A percentile compares a stretch with the other conserved stretches of the same genome.
Evolutionary conservation across 1,140 invertebrate genomes (phyloP).

Genomic region (Drosophila trapezifrons): DNA sequence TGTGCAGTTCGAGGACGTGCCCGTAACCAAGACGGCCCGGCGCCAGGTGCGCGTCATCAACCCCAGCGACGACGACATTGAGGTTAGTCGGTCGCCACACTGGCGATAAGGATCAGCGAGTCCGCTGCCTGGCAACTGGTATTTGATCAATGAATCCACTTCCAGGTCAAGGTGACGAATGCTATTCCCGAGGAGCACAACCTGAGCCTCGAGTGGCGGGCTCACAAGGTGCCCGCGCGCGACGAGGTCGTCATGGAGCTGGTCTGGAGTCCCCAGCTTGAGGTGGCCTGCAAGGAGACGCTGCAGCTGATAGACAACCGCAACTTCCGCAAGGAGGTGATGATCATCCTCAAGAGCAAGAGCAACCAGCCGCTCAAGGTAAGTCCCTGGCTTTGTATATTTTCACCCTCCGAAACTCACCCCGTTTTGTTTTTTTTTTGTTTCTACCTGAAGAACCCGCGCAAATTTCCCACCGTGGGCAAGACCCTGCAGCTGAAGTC

Average conservation of each 20-base stretch:
- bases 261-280: constrained; percentile 86
- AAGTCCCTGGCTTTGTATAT: constrained; percentile 1
- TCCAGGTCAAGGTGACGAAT: constrained; percentile 87
- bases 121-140: constrained; percentile 55
- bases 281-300: constrained; percentile 86
- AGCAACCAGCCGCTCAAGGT: constrained; percentile 68
- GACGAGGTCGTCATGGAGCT: constrained; percentile 85
- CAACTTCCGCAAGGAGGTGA: constrained; percentile 88
- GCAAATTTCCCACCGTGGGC: constrained; percentile 74
- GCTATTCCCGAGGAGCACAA: constrained; percentile 86
- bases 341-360: constrained; percentile 86
- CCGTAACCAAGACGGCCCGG: constrained; percentile 85
- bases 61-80: constrained; percentile 85
- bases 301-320: constrained; percentile 87
- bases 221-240: constrained; percentile 84
- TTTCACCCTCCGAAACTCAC: constrained; percentile 16
- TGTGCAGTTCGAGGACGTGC: constrained; percentile 87
- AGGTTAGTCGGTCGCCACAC: constrained; percentile 83
- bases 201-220: constrained; percentile 85
- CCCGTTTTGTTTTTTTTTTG: constrained; percentile 15
- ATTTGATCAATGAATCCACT: constrained; percentile 60
- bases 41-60: constrained; percentile 86
- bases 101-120: constrained; percentile 33
- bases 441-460: constrained; percentile 60
- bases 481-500: constrained; percentile 73